phyloP scores from a whole-genome alignment of 2,113 vertebrate species.

The Turdus rufiventris region DNA sequence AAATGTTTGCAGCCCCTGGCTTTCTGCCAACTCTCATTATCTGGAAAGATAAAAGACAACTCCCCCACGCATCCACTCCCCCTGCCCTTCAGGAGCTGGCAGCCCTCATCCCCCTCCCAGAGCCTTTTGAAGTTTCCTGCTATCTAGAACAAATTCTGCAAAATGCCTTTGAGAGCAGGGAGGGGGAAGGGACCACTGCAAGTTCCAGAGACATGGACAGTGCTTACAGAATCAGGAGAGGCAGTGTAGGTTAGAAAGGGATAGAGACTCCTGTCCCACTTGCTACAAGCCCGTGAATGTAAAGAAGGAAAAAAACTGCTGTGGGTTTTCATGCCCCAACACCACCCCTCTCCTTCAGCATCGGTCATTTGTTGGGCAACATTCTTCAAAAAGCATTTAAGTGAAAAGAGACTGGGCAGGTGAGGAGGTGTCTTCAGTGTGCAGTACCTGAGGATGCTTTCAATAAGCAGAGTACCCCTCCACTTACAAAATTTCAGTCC shows the following conservation, averaged over 20 bases:
- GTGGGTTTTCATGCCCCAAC: not conserved
- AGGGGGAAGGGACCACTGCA: slow-evolving; percentile 39
- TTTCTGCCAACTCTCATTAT: slow-evolving; percentile 67
- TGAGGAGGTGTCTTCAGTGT: not conserved
- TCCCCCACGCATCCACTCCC: slow-evolving; percentile 23
- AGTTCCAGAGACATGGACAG: not conserved
- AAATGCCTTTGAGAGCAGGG: slow-evolving; percentile 37
- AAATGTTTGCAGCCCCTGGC: slow-evolving; percentile 48
- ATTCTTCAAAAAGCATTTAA: not conserved
- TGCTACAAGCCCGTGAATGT: not conserved
- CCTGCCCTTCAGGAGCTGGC: slow-evolving; percentile 60
- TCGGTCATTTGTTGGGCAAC: not conserved
- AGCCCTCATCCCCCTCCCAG: slow-evolving; percentile 28
- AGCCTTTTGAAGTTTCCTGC: slow-evolving; percentile 69
- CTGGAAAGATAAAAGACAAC: slow-evolving; percentile 70
- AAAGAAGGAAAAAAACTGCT: not conserved
- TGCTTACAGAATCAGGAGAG: not conserved
- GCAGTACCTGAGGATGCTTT: not conserved
- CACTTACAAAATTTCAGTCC: not conserved
- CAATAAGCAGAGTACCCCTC: not conserved
- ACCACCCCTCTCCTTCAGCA: not conserved
- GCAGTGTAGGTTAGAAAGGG: not conserved
- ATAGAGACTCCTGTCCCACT: not conserved
- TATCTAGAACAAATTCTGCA: slow-evolving; percentile 68
- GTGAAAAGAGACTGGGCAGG: not conserved